Evolutionary conservation across 2,888 invertebrate genomes (phyloP).

Genomic region (Lutraria lutraria): DNA sequence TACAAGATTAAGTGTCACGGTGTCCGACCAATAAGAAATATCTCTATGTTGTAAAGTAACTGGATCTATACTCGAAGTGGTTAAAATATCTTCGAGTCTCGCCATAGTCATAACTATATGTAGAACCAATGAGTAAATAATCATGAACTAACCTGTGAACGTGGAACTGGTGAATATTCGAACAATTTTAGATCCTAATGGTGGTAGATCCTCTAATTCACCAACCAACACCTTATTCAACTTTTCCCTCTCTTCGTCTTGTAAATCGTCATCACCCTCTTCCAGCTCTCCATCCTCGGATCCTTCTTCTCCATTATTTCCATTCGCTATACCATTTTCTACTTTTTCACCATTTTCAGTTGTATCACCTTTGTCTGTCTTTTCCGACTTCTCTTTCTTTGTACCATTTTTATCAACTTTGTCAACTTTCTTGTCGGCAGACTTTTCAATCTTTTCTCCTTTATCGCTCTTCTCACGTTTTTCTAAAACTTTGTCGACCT

Average conservation of each 20-base stretch:
- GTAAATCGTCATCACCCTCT: conserved; percentile 62
- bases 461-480: conserved; percentile 48
- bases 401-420: conserved; percentile 50
- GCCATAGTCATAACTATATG: too few species aligned
- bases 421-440: conserved; percentile 13
- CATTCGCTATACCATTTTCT: conserved; percentile 53
- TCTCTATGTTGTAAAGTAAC: too few species aligned
- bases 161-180: conserved; percentile 99
- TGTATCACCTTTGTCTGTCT: conserved; percentile 35
- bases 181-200: conserved; percentile 98
- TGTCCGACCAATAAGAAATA: too few species aligned
- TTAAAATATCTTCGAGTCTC: too few species aligned
- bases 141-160: conserved; percentile 93
- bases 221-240: conserved; percentile 76
- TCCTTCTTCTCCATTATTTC: conserved; percentile 57
- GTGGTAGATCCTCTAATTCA: conserved; percentile 92
- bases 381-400: conserved; percentile 26
- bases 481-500: conserved; percentile 33
- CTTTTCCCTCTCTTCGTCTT: conserved; percentile 76
- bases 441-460: conserved; percentile 41
- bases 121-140: not conserved
- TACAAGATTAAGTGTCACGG: too few species aligned
- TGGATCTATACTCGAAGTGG: too few species aligned
- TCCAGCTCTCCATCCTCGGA: conserved; percentile 57
- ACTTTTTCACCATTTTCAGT: conserved; percentile 41